Conservation (phyloP, 2,113 vertebrate genomes). For the Thunnus maccoyii region DNA sequence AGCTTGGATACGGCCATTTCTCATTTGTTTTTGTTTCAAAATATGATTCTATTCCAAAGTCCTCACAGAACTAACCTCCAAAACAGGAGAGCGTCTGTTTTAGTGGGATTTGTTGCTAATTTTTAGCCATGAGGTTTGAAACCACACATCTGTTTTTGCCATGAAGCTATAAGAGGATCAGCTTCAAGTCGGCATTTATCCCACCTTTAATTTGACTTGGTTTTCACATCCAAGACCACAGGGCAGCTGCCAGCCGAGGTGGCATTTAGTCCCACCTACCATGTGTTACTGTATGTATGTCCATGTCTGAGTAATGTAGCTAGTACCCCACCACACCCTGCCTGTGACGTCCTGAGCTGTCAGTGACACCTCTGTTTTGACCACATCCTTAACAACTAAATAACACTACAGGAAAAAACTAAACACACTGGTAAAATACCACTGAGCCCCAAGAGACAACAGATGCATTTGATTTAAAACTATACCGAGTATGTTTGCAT, state of each 20-base stretch:
- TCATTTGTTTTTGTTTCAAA: conserved; percentile 62
- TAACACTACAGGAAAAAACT: conserved; percentile 41
- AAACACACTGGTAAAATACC: conserved; percentile 40
- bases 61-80: neutral
- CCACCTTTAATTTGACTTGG: conserved; percentile 60
- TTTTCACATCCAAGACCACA: conserved; percentile 38
- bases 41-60: conserved; percentile 40
- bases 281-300: conserved; percentile 30
- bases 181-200: conserved; percentile 34
- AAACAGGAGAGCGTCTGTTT: conserved; percentile 9
- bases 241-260: conserved; percentile 42
- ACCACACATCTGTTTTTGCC: conserved; percentile 61
- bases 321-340: conserved; percentile 42
- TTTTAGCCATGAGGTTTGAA: conserved; percentile 31
- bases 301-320: conserved; percentile 7
- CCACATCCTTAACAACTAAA: conserved; percentile 67
- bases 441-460: conserved; percentile 31
- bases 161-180: conserved; percentile 49
- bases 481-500: neutral
- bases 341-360: conserved; percentile 33
- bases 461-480: conserved; percentile 25
- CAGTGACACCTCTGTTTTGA: conserved; percentile 33
- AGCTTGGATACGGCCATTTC: conserved; percentile 22
- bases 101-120: neutral
- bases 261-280: conserved; percentile 29